Evolutionary conservation across 2,113 vertebrate genomes (phyloP).

Genomic region (Callocephalon fimbriatum): DNA sequence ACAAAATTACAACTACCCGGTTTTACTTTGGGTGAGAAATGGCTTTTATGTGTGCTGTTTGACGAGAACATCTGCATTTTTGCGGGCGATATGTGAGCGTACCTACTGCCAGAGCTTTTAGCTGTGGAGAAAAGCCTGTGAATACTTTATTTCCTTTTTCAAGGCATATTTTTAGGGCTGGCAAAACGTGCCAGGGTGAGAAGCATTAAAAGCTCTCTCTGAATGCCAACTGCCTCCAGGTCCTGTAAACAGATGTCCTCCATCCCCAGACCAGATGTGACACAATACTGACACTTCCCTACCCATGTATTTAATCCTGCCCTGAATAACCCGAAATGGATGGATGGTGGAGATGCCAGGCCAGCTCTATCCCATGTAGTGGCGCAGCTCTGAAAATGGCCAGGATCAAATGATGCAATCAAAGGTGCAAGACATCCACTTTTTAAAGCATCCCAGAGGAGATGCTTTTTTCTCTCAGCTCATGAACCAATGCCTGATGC

Average conservation of each 20-base stretch:
- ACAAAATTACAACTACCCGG: not conserved
- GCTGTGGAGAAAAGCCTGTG: not conserved
- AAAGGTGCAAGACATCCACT: not conserved
- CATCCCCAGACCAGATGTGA: not conserved
- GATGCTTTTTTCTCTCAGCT: not conserved
- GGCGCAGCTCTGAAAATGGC: not conserved
- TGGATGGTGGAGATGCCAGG: not conserved
- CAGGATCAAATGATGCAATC: not conserved
- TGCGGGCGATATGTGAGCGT: not conserved
- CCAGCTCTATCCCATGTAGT: not conserved
- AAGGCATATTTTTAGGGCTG: not conserved
- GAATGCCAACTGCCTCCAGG: not conserved
- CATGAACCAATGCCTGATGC: not conserved
- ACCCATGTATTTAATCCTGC: not conserved
- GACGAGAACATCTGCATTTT: conserved; percentile 38
- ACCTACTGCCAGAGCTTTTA: not conserved
- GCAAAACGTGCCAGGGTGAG: not conserved
- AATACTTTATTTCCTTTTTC: conserved; percentile 16
- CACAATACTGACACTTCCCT: not conserved
- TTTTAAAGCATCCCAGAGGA: not conserved
- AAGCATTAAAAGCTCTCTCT: not conserved
- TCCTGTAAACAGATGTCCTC: not conserved
- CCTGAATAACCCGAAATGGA: not conserved
- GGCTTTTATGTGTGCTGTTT: conserved; percentile 14
- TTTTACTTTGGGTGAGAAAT: conserved; percentile 6